Base-by-base conservation (phyloP, 2,888 invertebrate genomes). In the Meteorus cinctellus region DNA sequence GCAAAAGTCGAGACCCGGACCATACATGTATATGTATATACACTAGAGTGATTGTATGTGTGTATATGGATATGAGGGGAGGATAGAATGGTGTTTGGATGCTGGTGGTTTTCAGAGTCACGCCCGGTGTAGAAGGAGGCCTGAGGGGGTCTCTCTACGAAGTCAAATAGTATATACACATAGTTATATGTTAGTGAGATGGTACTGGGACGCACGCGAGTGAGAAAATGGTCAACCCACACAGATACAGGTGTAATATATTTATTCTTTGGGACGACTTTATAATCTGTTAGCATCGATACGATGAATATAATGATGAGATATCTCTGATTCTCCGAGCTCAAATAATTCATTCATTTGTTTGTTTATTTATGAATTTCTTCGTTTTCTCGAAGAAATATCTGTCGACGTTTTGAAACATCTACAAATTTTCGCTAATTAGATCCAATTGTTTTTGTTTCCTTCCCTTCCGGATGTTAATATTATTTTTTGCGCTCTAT, bases 91-190 rank as follows among this genome's bases (percentile, higher is more conserved):
- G 77, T 85, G 86, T 88, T 88, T 87, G 87, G 84, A 84, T 84
- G 83, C 83, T 82, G 84, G 87, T 85, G 88, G 88, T 88, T 89
- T 88, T 86, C 85, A 85, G 78, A 87, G 88, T 89, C 89, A 89
- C 88, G 88, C 88, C 88, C 86, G 55, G 19, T 85, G 83, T 75
- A 82, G 80, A 77, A 70, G 55, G 72, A 76, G 78, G 73, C 76
- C 73, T 72, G 76, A 60, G 70, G 72, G 79, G 78, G 76, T 73
- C 69, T 71, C 55, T 66, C 62, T 45, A 24, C 51, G 65, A 66
- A 76, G 75, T 65, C 72, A 67, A 72, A 72, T 74, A 74, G 62
- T 69, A 72, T 72, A 48, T 34, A 66, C 66, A 55, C 78, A 55
- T 55, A 55, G 8, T 55, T 55, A 55, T 55, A 55, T 19, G 10